Evolutionary conservation across 1,140 invertebrate species (phyloP).

Genomic region (Oscheius sp.): DNA sequence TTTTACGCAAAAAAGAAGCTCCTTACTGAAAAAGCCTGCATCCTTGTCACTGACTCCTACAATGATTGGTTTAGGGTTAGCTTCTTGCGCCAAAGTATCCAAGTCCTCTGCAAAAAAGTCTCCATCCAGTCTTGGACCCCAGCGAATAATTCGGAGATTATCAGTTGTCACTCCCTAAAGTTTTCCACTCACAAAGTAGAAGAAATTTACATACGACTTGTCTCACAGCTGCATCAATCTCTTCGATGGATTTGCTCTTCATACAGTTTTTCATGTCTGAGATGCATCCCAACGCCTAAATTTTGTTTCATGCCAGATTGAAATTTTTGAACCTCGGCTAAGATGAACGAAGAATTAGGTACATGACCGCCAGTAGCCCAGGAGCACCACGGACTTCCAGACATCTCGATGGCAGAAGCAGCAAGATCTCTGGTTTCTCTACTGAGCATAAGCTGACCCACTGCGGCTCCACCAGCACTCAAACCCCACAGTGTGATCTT

Average conservation of each 20-base stretch:
- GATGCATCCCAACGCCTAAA: neutral
- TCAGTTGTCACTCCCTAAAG: conserved; percentile 5
- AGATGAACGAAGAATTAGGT: conserved; percentile 5
- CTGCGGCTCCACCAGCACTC: conserved; percentile 76
- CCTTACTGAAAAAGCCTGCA: conserved; percentile 30
- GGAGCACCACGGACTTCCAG: conserved; percentile 4
- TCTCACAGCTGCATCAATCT: conserved; percentile 31
- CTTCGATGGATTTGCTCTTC: conserved; percentile 32
- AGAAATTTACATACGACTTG: neutral
- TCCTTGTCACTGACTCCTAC: conserved; percentile 34
- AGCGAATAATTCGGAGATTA: conserved; percentile 13
- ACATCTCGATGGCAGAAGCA: conserved; percentile 20
- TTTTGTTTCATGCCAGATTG: too few relatives aligned
- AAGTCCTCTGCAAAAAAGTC: conserved; percentile 24
- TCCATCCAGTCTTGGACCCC: conserved; percentile 32
- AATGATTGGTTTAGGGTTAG: conserved; percentile 24
- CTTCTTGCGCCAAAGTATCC: conserved; percentile 15
- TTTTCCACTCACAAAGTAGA: too few relatives aligned
- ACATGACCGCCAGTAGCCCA: conserved; percentile 34
- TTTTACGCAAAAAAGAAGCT: neutral
- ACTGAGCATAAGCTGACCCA: conserved; percentile 75
- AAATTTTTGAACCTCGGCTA: conserved; percentile 8
- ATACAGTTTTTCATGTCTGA: conserved; percentile 15
- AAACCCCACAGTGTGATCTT: conserved; percentile 64
- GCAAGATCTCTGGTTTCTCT: conserved; percentile 62